Conservation (phyloP, 2,113 vertebrate genomes). For the Brevimyrus niger region DNA sequence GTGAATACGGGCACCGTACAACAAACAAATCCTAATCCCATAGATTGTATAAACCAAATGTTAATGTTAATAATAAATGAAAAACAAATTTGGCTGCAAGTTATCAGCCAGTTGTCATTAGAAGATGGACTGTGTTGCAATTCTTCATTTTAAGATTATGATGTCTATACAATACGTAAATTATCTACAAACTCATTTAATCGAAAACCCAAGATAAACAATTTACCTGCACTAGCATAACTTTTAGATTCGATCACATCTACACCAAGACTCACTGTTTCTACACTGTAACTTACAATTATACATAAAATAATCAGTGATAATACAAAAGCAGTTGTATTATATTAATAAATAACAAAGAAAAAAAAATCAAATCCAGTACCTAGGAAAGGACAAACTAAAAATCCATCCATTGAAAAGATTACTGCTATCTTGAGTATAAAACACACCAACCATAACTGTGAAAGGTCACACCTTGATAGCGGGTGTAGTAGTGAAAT, state of each 20-base stretch:
- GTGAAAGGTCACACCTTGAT: constrained; percentile 42
- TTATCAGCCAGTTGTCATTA: background rate
- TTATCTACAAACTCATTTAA: background rate
- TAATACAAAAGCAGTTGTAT: constrained; percentile 38
- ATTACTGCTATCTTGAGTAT: constrained; percentile 32
- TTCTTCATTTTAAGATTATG: background rate
- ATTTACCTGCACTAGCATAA: constrained; percentile 3
- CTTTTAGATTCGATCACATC: constrained; percentile 1
- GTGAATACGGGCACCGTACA: background rate
- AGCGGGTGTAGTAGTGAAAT: constrained; percentile 45
- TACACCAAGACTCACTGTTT: constrained; percentile 7
- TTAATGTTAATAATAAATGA: background rate
- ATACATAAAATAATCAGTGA: constrained; percentile 20
- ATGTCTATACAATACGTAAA: background rate
- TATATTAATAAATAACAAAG: constrained; percentile 41
- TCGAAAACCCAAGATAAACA: background rate
- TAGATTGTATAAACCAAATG: background rate
- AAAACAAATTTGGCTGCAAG: background rate
- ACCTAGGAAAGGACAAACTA: constrained; percentile 25
- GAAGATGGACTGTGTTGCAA: background rate
- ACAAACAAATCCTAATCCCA: background rate
- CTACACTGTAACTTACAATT: constrained; percentile 24
- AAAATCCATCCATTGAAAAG: constrained; percentile 32
- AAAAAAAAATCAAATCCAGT: constrained; percentile 34
- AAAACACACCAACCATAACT: constrained; percentile 38